A percentile compares a stretch with the other conserved stretches of the same genome.
Conservation (phyloP, 2,797 vertebrate genomes). For the Avahi laniger region DNA sequence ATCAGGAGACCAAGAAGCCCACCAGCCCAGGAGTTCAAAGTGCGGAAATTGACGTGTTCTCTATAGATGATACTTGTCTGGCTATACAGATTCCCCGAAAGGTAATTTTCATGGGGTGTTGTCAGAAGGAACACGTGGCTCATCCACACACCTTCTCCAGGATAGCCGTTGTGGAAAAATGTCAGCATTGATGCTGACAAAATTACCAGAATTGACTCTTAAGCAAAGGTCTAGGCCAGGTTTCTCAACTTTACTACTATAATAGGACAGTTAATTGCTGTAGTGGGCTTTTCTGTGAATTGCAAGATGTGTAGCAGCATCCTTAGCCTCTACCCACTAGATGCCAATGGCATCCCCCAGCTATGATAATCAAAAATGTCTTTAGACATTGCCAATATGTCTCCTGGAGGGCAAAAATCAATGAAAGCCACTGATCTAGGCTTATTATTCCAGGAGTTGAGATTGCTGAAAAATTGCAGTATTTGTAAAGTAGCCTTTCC, state of each 20-base stretch:
- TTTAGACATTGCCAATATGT: neutral
- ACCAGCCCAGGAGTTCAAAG: slow-evolving; percentile 16
- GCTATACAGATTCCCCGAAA: slow-evolving; percentile 10
- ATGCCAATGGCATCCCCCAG: neutral
- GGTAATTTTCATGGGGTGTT: slow-evolving; percentile 56
- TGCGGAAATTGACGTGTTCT: slow-evolving; percentile 54
- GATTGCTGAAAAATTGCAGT: neutral
- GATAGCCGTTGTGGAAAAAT: neutral
- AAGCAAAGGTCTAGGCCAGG: neutral
- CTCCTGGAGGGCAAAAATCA: neutral
- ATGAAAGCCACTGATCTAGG: neutral
- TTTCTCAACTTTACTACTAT: neutral
- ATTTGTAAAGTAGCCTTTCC: neutral
- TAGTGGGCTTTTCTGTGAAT: neutral
- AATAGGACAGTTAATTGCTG: neutral
- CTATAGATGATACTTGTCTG: slow-evolving; percentile 25
- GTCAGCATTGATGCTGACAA: neutral
- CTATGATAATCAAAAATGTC: neutral
- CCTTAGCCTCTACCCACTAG: neutral
- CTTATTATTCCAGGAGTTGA: neutral
- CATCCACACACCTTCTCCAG: neutral
- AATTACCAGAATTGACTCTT: neutral
- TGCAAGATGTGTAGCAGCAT: neutral
- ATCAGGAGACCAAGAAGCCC: neutral
- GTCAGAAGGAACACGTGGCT: neutral